Evolutionary conservation across 2,888 invertebrate genomes (phyloP), one percentile per base, ranked within the genome.

Genomic region (Mycalesis mineus): DNA sequence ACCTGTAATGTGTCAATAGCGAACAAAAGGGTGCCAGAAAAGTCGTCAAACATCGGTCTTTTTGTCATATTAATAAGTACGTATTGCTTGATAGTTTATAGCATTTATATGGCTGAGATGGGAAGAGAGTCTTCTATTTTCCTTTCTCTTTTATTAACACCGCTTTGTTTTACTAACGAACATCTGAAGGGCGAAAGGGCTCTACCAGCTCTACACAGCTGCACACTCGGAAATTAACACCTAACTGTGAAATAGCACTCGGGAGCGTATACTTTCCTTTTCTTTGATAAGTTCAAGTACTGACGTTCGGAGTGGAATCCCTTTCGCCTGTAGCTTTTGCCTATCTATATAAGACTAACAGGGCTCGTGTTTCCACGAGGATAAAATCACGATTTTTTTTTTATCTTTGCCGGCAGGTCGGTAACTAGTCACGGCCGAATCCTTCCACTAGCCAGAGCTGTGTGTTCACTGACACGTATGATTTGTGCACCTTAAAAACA

Each of bases 261-360:
- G 39, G 58, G 56, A 58, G 42, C 56, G 48, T 63, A 55, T 60
- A 68, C 67, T 69, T 69, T 68, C 67, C 62, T 60, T 65, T 65
- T 66, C 64, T 50, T 64, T 58, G 61, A 56, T 56, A 53, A 54
- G 57, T 62, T 63, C 63, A 56, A 62, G 61, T 58, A 53, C 22
- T 29, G 41, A 50, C 51, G 53, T 61, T 49, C 64, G 54, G 55
- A 59, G 63, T 60, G 63, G 63, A 58, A 62, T 64, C 65, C 67
- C 66, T 68, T 68, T 66, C 69, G 68, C 64, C 62, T 57, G 31
- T 36, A 15, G 6, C 33, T 47, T 9, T 22, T 22, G 5, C 22
- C 22, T 22, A 22, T 22, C 61, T 58, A 58, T 58, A 57, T 61
- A 52, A 60, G 51, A 61, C 52, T n/a, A n/a, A n/a, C n/a, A n/a